Conservation (phyloP, 2,113 vertebrate genomes). For the Gobiocypris rarus region DNA sequence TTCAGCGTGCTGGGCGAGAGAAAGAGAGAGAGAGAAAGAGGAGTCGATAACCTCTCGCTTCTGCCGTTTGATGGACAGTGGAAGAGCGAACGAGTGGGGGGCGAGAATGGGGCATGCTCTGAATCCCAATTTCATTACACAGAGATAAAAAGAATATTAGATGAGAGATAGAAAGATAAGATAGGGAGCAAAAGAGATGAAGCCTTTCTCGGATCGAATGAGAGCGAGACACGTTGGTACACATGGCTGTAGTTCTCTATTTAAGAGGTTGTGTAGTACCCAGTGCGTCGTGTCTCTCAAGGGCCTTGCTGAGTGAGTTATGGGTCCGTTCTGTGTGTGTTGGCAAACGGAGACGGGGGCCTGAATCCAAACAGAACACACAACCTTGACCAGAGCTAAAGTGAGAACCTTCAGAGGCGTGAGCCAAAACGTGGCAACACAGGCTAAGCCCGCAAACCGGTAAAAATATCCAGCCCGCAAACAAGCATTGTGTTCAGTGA, state of each 20-base stretch:
- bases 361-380: conserved; percentile 61
- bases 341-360: conserved; percentile 62
- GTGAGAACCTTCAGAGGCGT: conserved; percentile 49
- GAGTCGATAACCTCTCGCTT: conserved; percentile 31
- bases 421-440: conserved; percentile 58
- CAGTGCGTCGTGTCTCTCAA: conserved; percentile 15
- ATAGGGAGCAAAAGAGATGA: conserved; percentile 30
- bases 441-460: conserved; percentile 33
- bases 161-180: conserved; percentile 46
- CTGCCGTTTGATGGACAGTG: conserved; percentile 38
- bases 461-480: conserved; percentile 43
- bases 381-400: conserved; percentile 66
- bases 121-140: conserved; percentile 42
- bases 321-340: conserved; percentile 66
- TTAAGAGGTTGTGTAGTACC: conserved; percentile 43
- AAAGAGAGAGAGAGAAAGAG: not conserved
- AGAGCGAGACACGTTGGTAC: not conserved
- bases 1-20: conserved; percentile 6
- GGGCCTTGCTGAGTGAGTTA: conserved; percentile 61
- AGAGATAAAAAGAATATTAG: conserved; percentile 40
- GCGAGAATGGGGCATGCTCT: not conserved
- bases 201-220: conserved; percentile 10
- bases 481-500: conserved; percentile 35
- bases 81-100: not conserved
- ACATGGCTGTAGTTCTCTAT: not conserved